Evolutionary conservation across 1,140 invertebrate genomes (phyloP), one percentile per base, ranked within the genome.

Genomic region (Oedothorax gibbosus): DNA sequence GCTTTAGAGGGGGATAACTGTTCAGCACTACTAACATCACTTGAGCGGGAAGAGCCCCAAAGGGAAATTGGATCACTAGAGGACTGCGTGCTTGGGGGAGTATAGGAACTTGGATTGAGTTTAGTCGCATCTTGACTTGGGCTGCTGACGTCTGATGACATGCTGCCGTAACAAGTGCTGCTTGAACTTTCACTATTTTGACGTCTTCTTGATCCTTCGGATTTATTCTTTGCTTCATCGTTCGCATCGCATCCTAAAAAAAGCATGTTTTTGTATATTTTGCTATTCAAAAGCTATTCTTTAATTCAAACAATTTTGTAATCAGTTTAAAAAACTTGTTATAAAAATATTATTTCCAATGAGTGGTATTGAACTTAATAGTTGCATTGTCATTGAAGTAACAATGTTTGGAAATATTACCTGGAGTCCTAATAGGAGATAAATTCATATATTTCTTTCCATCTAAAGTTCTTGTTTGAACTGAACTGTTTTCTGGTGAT

Each of bases 51-150:
- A 51, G 94, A 95, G 87, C 94, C 96, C 54, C 95, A 96, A 54
- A 95, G 93, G 64, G 96, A 97, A 86, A 97, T 96, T 9, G 94
- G 97, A 91, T 98, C 97, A 88, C 97, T 98, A 51, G 95, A 94
- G 21, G 79, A 85, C 10, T 53, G 56, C 12, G 71, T 49, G 73
- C 73, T 87, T 12, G 87, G 83, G 0, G 95, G 95, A 0, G 94
- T 93, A 87, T 97, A 94, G 90, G 96, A 97, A 87, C 94, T 96
- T 77, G 56, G 60, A 66, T 66, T 69, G 79, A 96, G 93, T 11
- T 96, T 92, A 87, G 94, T 95, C 35, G 89, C 89, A 35, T 93
- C 92, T 65, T 90, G 89, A 87, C 89, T 90, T 84, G 89, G 87
- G 7, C 90, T 89, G 85, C 91, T 91, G 85, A 94, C 92, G 15